Base-by-base conservation (phyloP, 2,113 vertebrate genomes). In the Rhinogobius similis region DNA sequence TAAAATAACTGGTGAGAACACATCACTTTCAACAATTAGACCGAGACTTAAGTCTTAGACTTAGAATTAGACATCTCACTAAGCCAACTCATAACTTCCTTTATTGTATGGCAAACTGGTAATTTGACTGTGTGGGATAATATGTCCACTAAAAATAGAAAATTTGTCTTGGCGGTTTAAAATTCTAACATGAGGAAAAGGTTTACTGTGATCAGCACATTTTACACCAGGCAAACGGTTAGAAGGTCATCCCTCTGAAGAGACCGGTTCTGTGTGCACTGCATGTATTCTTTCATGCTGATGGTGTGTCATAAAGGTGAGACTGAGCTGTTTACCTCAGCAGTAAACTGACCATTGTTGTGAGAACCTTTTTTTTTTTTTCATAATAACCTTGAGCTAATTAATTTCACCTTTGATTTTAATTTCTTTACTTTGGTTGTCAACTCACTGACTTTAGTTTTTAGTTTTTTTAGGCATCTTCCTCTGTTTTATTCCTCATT, bases 241-340 rank as follows among this genome's bases (percentile, higher is more conserved):
- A 78, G 77, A 88, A 88, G 86, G 87, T 79, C 78, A 75, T 50
- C 41, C 67, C 72, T 68, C 62, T 65, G 61, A 62, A 73, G 29
- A 66, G 29, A 6, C 41, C 67, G 52, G 39, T 29, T 67, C 48
- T 13, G 3, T 24, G 48, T 20, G 39, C 72, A 70, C 65, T 39
- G 65, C 21, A 46, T 44, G 68, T 39, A 61, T 13, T 46, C 23
- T 67, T 79, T 73, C 26, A 65, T 77, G 70, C 68, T 86, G 78
- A 78, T 86, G 62, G 48, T 68, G 73, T 71, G 41, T 46, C 4
- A 20, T 52, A 43, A 18, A 62, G 71, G 72, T 82, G 77, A 76
- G 70, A 59, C 16, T 9, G 26, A 74, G 67, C 52, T 64, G 58
- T 81, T 70, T 72, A 74, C 65, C 71, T 85, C 77, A 82, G 82